phyloP scores from a whole-genome alignment of 2,113 vertebrate genomes.

The Phaethon lepturus region DNA sequence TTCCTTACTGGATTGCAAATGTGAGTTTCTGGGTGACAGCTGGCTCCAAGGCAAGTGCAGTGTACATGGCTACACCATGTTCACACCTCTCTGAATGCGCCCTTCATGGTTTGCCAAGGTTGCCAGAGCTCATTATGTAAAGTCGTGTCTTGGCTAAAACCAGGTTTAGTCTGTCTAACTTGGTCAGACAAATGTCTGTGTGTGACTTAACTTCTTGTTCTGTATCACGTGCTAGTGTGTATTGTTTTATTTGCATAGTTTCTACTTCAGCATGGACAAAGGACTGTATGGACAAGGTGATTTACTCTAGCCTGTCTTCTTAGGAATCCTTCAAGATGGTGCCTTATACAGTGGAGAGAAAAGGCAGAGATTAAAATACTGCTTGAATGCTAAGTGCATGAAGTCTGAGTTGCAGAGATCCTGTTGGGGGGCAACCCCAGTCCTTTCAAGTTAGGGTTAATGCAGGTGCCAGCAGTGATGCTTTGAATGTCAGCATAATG shows the following conservation, averaged over 20 bases:
- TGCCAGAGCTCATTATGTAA: not conserved
- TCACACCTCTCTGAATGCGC: not conserved
- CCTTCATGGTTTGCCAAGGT: not conserved
- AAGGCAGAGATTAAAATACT: not conserved
- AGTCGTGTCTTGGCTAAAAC: not conserved
- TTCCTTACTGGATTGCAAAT: not conserved
- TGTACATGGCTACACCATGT: accelerated
- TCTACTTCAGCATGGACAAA: not conserved
- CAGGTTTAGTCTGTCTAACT: not conserved
- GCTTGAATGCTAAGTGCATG: not conserved
- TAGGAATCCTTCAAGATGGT: not conserved
- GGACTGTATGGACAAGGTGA: not conserved
- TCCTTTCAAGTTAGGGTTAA: not conserved
- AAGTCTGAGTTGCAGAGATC: not conserved
- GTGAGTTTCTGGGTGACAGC: not conserved
- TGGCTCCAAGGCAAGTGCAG: not conserved
- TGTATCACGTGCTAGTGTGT: accelerated
- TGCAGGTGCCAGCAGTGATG: not conserved
- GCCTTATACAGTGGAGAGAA: not conserved
- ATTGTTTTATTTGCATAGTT: not conserved
- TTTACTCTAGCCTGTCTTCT: not conserved
- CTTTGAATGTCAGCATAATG: not conserved
- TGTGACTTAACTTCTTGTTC: not conserved
- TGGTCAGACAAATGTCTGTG: not conserved
- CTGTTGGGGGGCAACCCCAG: not conserved